Percentiles rank a stretch among this genome's conserved stretches.
Evolutionary conservation across 2,888 invertebrate genomes (phyloP).

Genomic region (Apotomis capreana): DNA sequence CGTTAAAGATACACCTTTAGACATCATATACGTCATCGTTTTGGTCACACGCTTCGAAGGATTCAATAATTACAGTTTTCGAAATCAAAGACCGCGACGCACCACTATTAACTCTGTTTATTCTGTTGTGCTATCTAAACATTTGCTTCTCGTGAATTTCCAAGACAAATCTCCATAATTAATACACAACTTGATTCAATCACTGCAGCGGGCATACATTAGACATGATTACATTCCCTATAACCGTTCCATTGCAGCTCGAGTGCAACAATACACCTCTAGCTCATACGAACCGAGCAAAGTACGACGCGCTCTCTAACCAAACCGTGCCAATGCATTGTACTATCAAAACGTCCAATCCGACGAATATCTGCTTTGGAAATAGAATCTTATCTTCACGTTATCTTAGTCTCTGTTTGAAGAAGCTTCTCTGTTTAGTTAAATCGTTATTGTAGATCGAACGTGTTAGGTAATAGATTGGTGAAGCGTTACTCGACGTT

Average conservation of each 20-base stretch:
- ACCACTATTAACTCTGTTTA: too few species aligned
- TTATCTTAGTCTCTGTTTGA: neutral
- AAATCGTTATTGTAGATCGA: neutral
- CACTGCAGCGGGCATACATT: slow-evolving; percentile 3
- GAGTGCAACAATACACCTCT: neutral
- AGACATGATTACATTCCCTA: neutral
- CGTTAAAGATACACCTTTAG: too few species aligned
- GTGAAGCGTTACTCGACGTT: slow-evolving; percentile 1
- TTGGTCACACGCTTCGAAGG: too few species aligned
- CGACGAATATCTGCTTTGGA: neutral
- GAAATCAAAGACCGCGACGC: too few species aligned
- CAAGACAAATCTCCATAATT: neutral
- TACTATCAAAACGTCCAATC: neutral
- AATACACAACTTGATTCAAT: slow-evolving; percentile 15
- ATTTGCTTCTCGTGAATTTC: neutral
- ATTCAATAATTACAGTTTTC: too few species aligned
- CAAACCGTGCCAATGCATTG: neutral
- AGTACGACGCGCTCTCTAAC: neutral
- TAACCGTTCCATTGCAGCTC: slow-evolving; percentile 4
- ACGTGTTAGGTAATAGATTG: neutral
- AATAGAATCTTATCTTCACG: neutral
- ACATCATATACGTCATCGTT: too few species aligned
- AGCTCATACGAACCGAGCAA: neutral
- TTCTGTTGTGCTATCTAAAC: too few species aligned
- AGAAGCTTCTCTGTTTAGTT: neutral